phyloP scores from a whole-genome alignment of 2,797 vertebrate genomes.

The Hipposideros larvatus region DNA sequence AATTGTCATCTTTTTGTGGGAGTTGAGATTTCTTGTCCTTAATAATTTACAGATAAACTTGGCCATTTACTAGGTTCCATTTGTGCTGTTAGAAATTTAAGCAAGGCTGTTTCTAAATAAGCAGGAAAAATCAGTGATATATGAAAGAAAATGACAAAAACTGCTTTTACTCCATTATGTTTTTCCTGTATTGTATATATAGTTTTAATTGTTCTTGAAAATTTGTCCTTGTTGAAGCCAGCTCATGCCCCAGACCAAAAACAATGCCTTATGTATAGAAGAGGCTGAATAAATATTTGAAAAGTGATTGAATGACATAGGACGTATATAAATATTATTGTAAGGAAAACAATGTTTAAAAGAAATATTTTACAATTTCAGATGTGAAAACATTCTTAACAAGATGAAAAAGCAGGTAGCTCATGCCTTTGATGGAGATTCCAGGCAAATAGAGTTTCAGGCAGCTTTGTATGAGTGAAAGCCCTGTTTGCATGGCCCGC shows the following conservation, averaged over 20 bases:
- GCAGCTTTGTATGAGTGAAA: not conserved
- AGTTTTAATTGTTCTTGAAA: constrained; percentile 38
- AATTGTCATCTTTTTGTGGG: not conserved
- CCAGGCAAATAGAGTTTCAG: not conserved
- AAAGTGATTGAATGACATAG: not conserved
- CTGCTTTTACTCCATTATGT: not conserved
- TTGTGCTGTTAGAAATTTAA: constrained; percentile 44
- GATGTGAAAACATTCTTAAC: not conserved
- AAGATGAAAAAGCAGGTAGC: not conserved
- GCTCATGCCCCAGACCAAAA: not conserved
- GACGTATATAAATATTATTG: not conserved
- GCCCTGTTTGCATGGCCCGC: not conserved
- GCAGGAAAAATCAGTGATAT: not conserved
- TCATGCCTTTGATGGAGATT: not conserved
- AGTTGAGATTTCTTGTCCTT: not conserved
- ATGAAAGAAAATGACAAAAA: constrained; percentile 18
- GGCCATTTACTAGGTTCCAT: not conserved
- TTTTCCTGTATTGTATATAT: not conserved
- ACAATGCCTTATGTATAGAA: not conserved
- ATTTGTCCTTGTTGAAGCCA: constrained; percentile 24
- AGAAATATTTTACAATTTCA: not conserved
- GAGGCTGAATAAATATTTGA: not conserved
- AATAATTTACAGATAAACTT: constrained; percentile 22
- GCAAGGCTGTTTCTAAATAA: not conserved
- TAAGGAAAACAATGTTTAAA: constrained; percentile 41